These are phyloP conservation scores for Scrobipalpa costella DNA, from an alignment of 2,888 invertebrate species.

Conservation along the genomic window DNA sequence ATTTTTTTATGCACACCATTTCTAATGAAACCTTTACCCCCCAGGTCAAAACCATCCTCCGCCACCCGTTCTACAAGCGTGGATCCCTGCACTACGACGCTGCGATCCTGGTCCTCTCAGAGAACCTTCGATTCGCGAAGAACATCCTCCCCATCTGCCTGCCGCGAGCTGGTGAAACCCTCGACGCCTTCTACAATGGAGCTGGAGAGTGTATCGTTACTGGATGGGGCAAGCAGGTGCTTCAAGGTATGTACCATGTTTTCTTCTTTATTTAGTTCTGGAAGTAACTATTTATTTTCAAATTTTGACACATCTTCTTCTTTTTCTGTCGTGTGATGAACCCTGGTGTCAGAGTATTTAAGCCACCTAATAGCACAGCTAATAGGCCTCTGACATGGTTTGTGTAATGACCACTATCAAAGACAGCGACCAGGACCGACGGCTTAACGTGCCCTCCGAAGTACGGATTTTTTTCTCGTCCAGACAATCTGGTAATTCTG, in stretches of 20 bases:
- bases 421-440: too few species aligned
- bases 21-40: background rate
- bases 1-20: too few species aligned
- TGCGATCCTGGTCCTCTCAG: slow-evolving; percentile 85
- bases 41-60: slow-evolving; percentile 83
- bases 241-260: slow-evolving; percentile 83
- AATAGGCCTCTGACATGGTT: too few species aligned
- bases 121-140: slow-evolving; percentile 83
- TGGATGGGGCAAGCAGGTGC: slow-evolving; percentile 90
- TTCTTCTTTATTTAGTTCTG: background rate
- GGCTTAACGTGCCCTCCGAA: too few species aligned
- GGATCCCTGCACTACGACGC: slow-evolving; percentile 84
- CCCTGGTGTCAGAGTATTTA: too few species aligned
- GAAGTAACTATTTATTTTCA: too few species aligned
- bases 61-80: slow-evolving; percentile 85
- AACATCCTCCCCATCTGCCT: slow-evolving; percentile 89
- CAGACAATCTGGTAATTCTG: too few species aligned
- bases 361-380: too few species aligned
- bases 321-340: too few species aligned
- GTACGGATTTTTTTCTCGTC: too few species aligned
- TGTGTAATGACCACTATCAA: too few species aligned
- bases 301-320: too few species aligned
- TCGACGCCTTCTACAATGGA: slow-evolving; percentile 81
- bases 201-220: slow-evolving; percentile 87
- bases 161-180: slow-evolving; percentile 65